Percentiles rank a stretch among this genome's conserved stretches.
Evolutionary conservation across 2,113 vertebrate genomes (phyloP).

Genomic region (Neoarius graeffei): DNA sequence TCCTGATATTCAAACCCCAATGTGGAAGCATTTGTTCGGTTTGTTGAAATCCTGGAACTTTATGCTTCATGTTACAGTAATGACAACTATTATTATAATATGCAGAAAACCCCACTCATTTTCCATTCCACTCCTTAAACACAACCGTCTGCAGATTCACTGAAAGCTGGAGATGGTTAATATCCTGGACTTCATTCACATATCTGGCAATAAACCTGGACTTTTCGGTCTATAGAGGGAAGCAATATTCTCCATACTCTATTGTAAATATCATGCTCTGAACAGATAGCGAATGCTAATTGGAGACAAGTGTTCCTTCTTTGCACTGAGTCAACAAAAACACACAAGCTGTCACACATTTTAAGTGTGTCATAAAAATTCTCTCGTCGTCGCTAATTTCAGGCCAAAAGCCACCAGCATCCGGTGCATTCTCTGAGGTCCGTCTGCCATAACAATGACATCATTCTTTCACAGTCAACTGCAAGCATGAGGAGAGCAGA

Average conservation of each 20-base stretch:
- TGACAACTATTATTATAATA: not conserved
- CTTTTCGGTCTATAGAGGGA: not conserved
- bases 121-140: constrained; percentile 7
- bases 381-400: not conserved
- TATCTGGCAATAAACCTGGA: not conserved
- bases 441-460: constrained; percentile 21
- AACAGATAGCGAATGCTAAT: not conserved
- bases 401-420: constrained; percentile 9
- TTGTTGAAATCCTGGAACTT: constrained; percentile 7
- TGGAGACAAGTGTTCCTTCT: not conserved
- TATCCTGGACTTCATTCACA: not conserved
- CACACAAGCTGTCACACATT: constrained; percentile 5
- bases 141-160: not conserved
- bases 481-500: not conserved
- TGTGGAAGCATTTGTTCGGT: constrained; percentile 38
- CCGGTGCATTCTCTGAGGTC: not conserved
- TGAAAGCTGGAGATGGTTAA: not conserved
- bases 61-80: not conserved
- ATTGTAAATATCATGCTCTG: not conserved
- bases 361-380: constrained; percentile 13
- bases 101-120: not conserved
- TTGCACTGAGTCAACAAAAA: constrained; percentile 24
- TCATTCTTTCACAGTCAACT: constrained; percentile 32
- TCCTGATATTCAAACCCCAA: not conserved
- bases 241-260: not conserved